A percentile compares a stretch with the other conserved stretches of the same genome.
These are phyloP conservation scores for Euphysa ruthae DNA, from an alignment of 30 jellyfish, hydroid and myxozoan species.

Conservation along the genomic window DNA sequence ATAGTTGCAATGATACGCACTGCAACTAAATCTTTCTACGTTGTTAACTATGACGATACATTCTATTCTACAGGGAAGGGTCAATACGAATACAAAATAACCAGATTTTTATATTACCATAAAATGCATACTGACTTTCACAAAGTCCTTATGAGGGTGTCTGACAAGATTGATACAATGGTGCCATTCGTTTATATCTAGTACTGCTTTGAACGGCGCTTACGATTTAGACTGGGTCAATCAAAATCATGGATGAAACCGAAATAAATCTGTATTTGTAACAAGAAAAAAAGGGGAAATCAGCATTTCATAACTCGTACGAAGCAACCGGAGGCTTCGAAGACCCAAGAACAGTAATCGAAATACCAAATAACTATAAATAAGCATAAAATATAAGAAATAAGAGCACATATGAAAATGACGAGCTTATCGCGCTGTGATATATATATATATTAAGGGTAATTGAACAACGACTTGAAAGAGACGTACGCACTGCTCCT, in stretches of 20 bases:
- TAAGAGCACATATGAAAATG: neutral
- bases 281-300: slow-evolving; percentile 25
- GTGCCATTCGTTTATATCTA: slow-evolving; percentile 1
- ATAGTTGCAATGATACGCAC: slow-evolving; percentile 12
- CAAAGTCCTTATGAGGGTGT: slow-evolving; percentile 21
- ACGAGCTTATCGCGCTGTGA: slow-evolving; percentile 28
- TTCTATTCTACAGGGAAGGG: neutral
- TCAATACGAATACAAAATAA: neutral
- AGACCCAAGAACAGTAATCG: slow-evolving; percentile 25
- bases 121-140: slow-evolving; percentile 17
- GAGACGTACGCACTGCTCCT: slow-evolving; percentile 50
- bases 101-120: slow-evolving; percentile 12
- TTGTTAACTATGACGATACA: neutral
- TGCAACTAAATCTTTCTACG: slow-evolving; percentile 22
- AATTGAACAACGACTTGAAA: no score
- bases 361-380: slow-evolving; percentile 15
- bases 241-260: no score
- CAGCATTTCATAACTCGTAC: neutral
- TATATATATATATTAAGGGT: no score
- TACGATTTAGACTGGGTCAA: no score
- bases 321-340: slow-evolving; percentile 24
- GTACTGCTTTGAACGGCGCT: slow-evolving; percentile 28
- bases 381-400: slow-evolving; percentile 19
- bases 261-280: no score
- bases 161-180: neutral